Evolutionary conservation across 2,888 invertebrate genomes (phyloP).

Genomic region (Pollenia angustigena): DNA sequence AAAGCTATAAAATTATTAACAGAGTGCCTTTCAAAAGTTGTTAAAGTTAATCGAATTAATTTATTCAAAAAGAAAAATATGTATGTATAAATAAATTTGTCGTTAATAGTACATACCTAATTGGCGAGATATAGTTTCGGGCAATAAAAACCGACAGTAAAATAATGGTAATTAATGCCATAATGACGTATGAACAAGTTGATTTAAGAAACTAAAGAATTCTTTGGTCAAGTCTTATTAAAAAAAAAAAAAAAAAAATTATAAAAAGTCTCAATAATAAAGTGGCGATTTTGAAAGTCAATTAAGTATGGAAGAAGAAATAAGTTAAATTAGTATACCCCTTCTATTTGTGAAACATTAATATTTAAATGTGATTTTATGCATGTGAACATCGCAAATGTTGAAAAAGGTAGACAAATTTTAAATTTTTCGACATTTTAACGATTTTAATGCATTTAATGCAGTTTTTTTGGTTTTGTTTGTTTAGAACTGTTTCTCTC

Average conservation of each 20-base stretch:
- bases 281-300: background rate
- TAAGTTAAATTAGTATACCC: too few species aligned
- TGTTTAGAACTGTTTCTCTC: too few species aligned
- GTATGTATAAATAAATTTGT: background rate
- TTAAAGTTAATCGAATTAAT: conserved; percentile 6
- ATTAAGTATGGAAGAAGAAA: too few species aligned
- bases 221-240: background rate
- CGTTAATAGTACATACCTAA: conserved; percentile 8
- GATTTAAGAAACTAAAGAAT: background rate
- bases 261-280: background rate
- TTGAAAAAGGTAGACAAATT: too few species aligned
- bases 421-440: too few species aligned
- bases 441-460: too few species aligned
- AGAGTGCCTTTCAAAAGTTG: conserved; percentile 5
- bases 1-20: conserved; percentile 24
- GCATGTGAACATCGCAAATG: too few species aligned
- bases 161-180: conserved; percentile 5
- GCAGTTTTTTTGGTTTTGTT: too few species aligned
- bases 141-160: background rate
- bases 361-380: too few species aligned
- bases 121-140: conserved; percentile 17
- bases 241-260: background rate
- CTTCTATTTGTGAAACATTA: too few species aligned
- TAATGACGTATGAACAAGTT: conserved; percentile 1
- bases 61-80: conserved; percentile 1